These are phyloP conservation scores for Lampropteryx suffumata DNA, from an alignment of 2,888 invertebrate genomes.

Conservation along the genomic window DNA sequence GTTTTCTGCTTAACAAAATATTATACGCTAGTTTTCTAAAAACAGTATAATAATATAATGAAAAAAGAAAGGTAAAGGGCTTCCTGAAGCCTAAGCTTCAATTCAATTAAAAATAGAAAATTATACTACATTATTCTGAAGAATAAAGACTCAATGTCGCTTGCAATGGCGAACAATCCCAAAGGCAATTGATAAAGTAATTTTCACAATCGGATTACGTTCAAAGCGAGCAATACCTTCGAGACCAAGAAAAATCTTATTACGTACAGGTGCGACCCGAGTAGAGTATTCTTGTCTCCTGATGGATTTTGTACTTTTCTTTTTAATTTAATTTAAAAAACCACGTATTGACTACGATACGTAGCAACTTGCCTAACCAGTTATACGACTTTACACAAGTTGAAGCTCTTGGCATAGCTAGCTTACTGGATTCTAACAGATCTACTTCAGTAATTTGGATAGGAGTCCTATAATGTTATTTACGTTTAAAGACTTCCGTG, in stretches of 20 bases:
- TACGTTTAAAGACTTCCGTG: too few species aligned
- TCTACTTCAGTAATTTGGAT: too few species aligned
- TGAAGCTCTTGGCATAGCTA: too few species aligned
- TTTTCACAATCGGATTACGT: conserved; percentile 54
- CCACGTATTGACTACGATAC: neutral
- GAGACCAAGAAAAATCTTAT: conserved; percentile 57
- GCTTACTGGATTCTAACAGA: too few species aligned
- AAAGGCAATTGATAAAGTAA: conserved; percentile 44
- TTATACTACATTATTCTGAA: neutral
- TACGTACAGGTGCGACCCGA: conserved; percentile 43
- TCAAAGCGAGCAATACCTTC: conserved; percentile 43
- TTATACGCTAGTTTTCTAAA: too few species aligned
- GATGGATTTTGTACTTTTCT: conserved; percentile 8
- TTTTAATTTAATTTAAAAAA: neutral
- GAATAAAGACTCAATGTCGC: neutral
- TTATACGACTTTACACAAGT: neutral
- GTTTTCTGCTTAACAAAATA: too few species aligned
- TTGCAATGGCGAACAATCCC: conserved; percentile 11
- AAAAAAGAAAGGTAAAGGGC: too few species aligned
- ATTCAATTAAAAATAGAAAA: neutral
- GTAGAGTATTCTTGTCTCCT: conserved; percentile 1
- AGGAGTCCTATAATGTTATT: too few species aligned
- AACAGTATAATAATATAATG: too few species aligned
- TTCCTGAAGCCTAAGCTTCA: too few species aligned
- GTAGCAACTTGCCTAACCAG: neutral